These are phyloP conservation scores for Phytoseiulus persimilis DNA, from an alignment of 2,888 invertebrate genomes.

Conservation along the genomic window DNA sequence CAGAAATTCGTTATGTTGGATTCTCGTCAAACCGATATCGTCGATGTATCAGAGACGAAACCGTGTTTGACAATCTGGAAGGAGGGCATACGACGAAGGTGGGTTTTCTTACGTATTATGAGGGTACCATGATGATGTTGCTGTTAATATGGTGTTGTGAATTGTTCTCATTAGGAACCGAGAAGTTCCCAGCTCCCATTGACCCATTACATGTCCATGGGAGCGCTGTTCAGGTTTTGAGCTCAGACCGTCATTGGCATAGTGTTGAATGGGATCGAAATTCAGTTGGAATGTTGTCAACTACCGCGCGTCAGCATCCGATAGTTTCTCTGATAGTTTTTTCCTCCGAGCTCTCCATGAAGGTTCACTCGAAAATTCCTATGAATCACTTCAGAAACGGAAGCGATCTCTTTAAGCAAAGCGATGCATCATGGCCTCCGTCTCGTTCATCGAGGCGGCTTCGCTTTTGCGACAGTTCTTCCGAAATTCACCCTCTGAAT, in stretches of 20 bases:
- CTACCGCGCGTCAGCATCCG: not conserved
- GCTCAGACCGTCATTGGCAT: constrained; percentile 37
- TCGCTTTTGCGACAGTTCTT: not conserved
- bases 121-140: not conserved
- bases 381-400: not conserved
- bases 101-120: not conserved
- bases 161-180: not conserved
- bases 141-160: no score
- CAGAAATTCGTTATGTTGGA: not conserved
- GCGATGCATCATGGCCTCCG: not conserved
- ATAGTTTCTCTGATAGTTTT: not conserved
- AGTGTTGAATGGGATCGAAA: constrained; percentile 22
- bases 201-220: no score
- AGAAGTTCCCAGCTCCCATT: no score
- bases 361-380: not conserved
- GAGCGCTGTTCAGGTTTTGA: not conserved
- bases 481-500: not conserved
- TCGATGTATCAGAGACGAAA: not conserved
- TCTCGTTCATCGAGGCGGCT: not conserved
- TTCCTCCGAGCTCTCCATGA: not conserved
- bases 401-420: no score
- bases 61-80: not conserved
- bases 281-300: not conserved
- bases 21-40: not conserved
- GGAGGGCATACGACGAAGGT: not conserved